These are phyloP conservation scores for Panagrolaimus sp. DNA, from an alignment of 1,140 invertebrate genomes.

Conservation along the genomic window DNA sequence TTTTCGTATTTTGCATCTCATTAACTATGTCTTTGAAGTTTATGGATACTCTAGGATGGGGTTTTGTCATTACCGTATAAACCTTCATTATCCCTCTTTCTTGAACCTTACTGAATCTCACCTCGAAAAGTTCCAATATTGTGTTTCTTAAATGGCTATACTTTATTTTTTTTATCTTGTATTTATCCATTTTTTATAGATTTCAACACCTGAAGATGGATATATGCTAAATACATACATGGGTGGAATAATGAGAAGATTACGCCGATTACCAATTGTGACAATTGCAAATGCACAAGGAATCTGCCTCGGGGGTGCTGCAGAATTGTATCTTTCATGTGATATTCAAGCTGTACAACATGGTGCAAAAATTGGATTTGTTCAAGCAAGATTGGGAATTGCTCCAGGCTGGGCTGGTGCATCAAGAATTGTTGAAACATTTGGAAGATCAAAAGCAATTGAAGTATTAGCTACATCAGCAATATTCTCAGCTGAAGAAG, in stretches of 20 bases:
- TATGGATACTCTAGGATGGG: too few relatives aligned
- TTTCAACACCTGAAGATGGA: conserved; percentile 19
- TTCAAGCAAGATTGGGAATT: conserved; percentile 17
- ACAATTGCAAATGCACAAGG: conserved; percentile 24
- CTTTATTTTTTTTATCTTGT: too few relatives aligned
- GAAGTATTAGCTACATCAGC: conserved; percentile 19
- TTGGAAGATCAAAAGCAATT: conserved; percentile 22
- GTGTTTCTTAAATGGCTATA: too few relatives aligned
- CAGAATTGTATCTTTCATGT: conserved; percentile 19
- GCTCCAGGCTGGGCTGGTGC: conserved; percentile 23
- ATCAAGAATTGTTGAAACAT: conserved; percentile 16
- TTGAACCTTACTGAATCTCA: too few relatives aligned
- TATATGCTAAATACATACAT: conserved; percentile 19
- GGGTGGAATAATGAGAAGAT: conserved; percentile 14
- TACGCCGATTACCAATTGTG: conserved; percentile 15
- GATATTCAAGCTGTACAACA: conserved; percentile 14
- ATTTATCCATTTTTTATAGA: conserved; percentile 1
- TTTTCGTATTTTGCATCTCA: too few relatives aligned
- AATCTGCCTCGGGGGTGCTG: conserved; percentile 13
- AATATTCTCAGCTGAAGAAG: conserved; percentile 1
- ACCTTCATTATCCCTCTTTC: too few relatives aligned
- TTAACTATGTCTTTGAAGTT: too few relatives aligned
- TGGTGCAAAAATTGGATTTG: conserved; percentile 17
- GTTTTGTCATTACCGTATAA: too few relatives aligned
- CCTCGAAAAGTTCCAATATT: too few relatives aligned